Conservation (phyloP, 2,113 vertebrate species). For the Scopus umbretta region DNA sequence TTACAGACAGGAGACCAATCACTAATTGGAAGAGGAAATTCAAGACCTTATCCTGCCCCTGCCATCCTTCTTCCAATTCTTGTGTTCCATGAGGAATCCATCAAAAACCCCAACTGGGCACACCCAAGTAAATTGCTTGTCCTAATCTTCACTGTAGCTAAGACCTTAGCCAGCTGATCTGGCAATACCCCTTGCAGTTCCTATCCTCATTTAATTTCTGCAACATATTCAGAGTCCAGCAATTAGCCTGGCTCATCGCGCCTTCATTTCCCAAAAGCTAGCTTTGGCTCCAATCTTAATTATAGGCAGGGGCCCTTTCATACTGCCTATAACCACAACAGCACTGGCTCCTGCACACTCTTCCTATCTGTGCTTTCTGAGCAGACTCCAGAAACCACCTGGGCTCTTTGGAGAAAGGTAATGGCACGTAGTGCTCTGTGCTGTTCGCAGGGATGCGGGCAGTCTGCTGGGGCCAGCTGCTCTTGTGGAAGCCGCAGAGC, state of each 20-base stretch:
- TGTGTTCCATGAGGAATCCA: background rate
- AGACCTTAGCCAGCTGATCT: background rate
- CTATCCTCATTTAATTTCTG: background rate
- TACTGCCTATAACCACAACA: background rate
- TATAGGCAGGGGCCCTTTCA: background rate
- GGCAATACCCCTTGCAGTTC: background rate
- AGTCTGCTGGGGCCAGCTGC: background rate
- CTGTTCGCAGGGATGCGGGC: background rate
- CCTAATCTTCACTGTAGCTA: background rate
- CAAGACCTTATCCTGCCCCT: background rate
- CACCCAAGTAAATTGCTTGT: background rate
- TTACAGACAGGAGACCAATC: background rate
- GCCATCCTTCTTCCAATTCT: background rate
- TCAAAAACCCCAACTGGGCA: background rate
- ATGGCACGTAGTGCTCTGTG: background rate
- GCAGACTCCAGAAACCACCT: background rate
- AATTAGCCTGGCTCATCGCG: background rate
- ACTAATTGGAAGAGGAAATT: background rate
- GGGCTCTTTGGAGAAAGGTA: background rate
- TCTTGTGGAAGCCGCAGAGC: background rate
- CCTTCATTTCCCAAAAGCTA: background rate
- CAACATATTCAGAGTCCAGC: background rate
- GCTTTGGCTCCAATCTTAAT: background rate
- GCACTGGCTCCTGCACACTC: background rate
- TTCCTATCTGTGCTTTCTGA: background rate